Base-by-base conservation (phyloP, 2,797 vertebrate species). In the Jordanella pulchra region DNA sequence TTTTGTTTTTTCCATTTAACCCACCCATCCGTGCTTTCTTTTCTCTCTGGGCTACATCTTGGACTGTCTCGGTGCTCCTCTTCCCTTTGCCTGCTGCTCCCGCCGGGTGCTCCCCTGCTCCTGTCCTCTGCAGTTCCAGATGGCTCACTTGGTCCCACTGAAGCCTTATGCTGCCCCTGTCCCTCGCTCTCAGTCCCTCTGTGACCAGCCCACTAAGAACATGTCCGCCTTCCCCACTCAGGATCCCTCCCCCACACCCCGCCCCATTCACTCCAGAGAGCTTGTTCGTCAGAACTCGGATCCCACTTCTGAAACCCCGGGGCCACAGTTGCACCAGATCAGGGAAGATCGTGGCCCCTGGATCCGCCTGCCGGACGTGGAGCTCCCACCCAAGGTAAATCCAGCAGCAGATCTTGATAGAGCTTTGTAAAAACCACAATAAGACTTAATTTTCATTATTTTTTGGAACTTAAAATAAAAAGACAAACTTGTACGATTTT, bases 121-220 rank as follows among this genome's bases (percentile, higher is more conserved):
- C 82, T 82, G 79, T 81, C 65, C 66, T 64, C 77, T 81, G 48
- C 90, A 97, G 96, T 96, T 96, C 94, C 96, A 97, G 89, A 95
- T 96, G 92, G 97, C 96, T 84, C 96, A 97, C 89, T 94, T 96
- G 85, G 96, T 97, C 86, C 96, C 96, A 25, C 93, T 97, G 87
- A 97, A 97, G 93, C 96, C 96, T 73, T 97, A 97, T 39, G 96
- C 96, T 65, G 96, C 96, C 39, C 96, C 96, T 70, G 96, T 97
- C 77, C 96, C 96, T 78, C 96, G 96, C 88, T 97, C 96, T 81
- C 96, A 97, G 93, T 98, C 97, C 87, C 95, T 98, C 73, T 97
- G 97, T 88, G 97, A 98, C 91, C 96, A 97, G 89, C 96, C 96
- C 72, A 95, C 95, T 92, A 95, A 96, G 94, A 97, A 95, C 87